Conservation (phyloP, 1,140 invertebrate genomes). For the Drosophila leontia region DNA sequence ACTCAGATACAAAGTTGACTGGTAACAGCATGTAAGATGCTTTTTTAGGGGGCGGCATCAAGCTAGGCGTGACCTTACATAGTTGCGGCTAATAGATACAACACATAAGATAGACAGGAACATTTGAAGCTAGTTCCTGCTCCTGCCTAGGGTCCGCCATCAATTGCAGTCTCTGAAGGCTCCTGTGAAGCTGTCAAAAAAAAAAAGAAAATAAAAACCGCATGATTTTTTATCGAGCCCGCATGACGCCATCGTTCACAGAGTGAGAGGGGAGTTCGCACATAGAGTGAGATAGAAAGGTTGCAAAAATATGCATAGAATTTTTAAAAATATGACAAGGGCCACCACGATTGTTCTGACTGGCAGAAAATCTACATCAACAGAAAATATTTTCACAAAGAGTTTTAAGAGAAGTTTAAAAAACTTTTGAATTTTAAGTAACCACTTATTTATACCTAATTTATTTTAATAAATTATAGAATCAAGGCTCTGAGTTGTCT, state of each 20-base stretch:
- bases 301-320: conserved; percentile 74
- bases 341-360: not conserved
- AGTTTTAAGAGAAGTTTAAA: not conserved
- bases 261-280: not conserved
- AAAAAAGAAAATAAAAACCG: conserved; percentile 32
- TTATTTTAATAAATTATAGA: not conserved
- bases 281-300: conserved; percentile 5
- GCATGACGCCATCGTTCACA: conserved; percentile 64
- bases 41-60: conserved; percentile 26
- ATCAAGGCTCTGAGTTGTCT: not conserved
- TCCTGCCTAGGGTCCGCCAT: conserved; percentile 22
- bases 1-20: conserved; percentile 66
- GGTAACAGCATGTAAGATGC: conserved; percentile 68
- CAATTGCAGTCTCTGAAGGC: conserved; percentile 45
- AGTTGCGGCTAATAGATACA: conserved; percentile 61
- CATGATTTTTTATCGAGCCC: conserved; percentile 58
- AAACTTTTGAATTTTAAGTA: not conserved
- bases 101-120: not conserved
- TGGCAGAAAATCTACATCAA: conserved; percentile 16
- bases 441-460: not conserved
- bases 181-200: conserved; percentile 27
- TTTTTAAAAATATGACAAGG: conserved; percentile 52
- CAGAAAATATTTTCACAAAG: not conserved
- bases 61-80: conserved; percentile 58
- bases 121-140: not conserved